Base-by-base conservation (phyloP, 2,797 vertebrate genomes). In the Adrianichthys oophorus region DNA sequence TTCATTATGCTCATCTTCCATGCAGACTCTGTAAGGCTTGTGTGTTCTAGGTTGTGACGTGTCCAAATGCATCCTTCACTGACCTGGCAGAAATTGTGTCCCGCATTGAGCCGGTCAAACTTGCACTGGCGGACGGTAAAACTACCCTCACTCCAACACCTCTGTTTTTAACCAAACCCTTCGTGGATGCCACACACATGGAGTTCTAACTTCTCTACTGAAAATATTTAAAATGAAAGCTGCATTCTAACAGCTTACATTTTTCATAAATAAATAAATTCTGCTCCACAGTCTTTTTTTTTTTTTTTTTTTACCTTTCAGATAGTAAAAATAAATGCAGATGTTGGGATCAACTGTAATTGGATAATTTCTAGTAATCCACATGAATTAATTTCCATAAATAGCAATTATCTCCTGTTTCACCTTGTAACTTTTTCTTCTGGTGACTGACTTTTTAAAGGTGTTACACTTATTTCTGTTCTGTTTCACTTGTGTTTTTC, bases 1-100 rank as follows among this genome's bases (percentile, higher is more conserved):
- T 24, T 19, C 19, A 10, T 16, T 4, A 14, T 2, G 16, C 24
- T 15, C 15, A 12, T 37, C 2, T 26, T 18, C 15, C 10, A 7
- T 16, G 26, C 26, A 26, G 26, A 26, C 12, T 47, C 41, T 19
- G 24, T 40, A 12, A 26, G 2, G 17, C 21, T 21, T 59, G 8
- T 41, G 6, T 74, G 13, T 56, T 13, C 68, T 71, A 98, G 95
- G 90, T 93, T 1, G 69, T 95, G 76, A 94, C 93, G 2, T 97
- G 93, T 86, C 95, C 97, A 55, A 99, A 90, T 5, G 93, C 96
- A 18, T 98, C 95, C 50, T 99, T 98, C 84, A 99, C 95, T 0
- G 97, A 98, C 86, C 92, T 99, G 64, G 95, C 96, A 0, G 96
- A 96, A 86, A 98, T 98, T 0, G 96, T 98, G 72, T 98, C 97